Percentiles rank a stretch among this genome's conserved stretches.
Evolutionary conservation across 1,140 invertebrate species (phyloP).

Genomic region (Aplysia californica): DNA sequence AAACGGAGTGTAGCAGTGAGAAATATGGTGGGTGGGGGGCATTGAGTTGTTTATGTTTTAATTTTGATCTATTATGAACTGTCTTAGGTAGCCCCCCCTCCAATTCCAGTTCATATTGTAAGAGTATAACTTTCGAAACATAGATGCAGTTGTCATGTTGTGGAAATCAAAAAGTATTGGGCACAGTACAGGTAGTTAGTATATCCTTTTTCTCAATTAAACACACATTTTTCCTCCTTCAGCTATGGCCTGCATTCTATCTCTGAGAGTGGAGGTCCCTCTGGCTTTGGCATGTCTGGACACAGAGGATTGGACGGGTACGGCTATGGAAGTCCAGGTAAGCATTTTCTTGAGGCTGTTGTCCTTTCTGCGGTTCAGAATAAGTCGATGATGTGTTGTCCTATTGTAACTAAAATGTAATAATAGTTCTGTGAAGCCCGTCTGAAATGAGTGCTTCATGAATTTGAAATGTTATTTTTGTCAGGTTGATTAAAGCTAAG

Average conservation of each 20-base stretch:
- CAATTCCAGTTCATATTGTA: background rate
- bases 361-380: background rate
- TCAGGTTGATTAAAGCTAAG: no score
- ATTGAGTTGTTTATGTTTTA: background rate
- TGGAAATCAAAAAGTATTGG: no score
- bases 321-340: conserved; percentile 1
- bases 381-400: background rate
- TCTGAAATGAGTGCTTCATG: no score
- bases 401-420: background rate
- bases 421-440: no score
- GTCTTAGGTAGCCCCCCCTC: background rate
- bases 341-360: no score
- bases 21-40: no score
- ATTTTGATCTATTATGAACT: background rate
- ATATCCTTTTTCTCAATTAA: no score
- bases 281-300: background rate
- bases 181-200: no score
- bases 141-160: no score
- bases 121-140: no score
- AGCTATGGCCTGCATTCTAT: conserved; percentile 5
- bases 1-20: no score
- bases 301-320: background rate
- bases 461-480: no score
- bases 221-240: background rate
- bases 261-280: background rate